Evolutionary conservation across 2,888 invertebrate species (phyloP).

Genomic region (Thymelicus lineola): DNA sequence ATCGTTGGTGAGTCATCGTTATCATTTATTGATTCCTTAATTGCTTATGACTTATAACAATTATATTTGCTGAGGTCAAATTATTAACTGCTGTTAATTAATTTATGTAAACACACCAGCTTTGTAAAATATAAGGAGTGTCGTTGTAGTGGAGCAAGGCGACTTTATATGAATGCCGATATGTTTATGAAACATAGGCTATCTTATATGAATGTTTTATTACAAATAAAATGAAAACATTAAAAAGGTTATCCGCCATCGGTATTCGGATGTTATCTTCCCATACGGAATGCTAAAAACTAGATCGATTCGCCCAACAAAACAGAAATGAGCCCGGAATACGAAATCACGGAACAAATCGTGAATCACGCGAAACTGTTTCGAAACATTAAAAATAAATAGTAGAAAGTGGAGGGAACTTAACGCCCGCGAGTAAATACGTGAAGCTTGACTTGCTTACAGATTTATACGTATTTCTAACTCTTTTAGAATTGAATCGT

Average conservation of each 20-base stretch:
- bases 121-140: too few relatives aligned
- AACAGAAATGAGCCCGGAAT: conserved; percentile 34
- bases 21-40: not conserved
- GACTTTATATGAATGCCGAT: too few relatives aligned
- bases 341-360: conserved; percentile 27
- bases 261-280: conserved; percentile 14
- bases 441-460: not conserved
- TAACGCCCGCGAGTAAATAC: conserved; percentile 32
- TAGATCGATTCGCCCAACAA: conserved; percentile 36
- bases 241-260: conserved; percentile 6
- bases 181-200: too few relatives aligned
- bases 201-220: too few relatives aligned
- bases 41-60: too few relatives aligned
- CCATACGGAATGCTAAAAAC: conserved; percentile 29
- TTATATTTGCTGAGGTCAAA: too few relatives aligned
- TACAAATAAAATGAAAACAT: not conserved
- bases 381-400: conserved; percentile 34
- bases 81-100: too few relatives aligned
- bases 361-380: conserved; percentile 28
- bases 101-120: too few relatives aligned
- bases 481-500: too few relatives aligned
- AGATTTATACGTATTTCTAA: too few relatives aligned
- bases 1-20: not conserved
- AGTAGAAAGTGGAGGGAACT: conserved; percentile 16
- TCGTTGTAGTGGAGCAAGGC: too few relatives aligned